phyloP scores from a whole-genome alignment of 2,113 vertebrate species.

The Neolamprologus devosi region DNA sequence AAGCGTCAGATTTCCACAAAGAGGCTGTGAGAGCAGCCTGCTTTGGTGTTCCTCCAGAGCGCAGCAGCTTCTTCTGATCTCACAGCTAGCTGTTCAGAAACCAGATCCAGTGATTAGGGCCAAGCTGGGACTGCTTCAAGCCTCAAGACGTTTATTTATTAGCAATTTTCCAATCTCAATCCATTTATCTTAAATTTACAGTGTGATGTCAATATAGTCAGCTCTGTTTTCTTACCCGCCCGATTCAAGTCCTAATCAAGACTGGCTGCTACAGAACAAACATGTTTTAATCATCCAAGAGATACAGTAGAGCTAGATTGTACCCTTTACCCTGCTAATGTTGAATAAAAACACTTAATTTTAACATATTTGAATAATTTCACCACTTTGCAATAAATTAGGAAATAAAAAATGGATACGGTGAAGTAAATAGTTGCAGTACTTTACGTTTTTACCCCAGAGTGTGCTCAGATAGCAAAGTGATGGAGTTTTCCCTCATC shows the following conservation, averaged over 20 bases:
- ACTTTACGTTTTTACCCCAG: not conserved
- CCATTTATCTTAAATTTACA: not conserved
- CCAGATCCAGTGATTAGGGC: not conserved
- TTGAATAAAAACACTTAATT: not conserved
- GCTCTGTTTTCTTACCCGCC: not conserved
- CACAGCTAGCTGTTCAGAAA: not conserved
- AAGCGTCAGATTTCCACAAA: not conserved
- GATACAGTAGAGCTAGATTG: not conserved
- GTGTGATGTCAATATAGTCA: rapidly evolving
- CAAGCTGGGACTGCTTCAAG: not conserved
- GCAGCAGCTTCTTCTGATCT: not conserved
- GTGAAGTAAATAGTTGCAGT: not conserved
- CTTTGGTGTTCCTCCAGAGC: not conserved
- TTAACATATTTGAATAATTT: not conserved
- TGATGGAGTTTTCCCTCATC: not conserved
- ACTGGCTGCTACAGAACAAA: not conserved
- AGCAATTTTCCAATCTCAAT: not conserved
- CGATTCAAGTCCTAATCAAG: not conserved
- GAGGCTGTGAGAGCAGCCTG: not conserved
- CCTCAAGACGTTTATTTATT: not conserved
- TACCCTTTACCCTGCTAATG: not conserved
- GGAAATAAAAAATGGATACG: not conserved
- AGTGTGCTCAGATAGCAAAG: not conserved
- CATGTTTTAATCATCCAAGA: not conserved
- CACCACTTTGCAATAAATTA: not conserved